Evolutionary conservation across 1,140 invertebrate species (phyloP).

Genomic region (Platorchestia sp.): DNA sequence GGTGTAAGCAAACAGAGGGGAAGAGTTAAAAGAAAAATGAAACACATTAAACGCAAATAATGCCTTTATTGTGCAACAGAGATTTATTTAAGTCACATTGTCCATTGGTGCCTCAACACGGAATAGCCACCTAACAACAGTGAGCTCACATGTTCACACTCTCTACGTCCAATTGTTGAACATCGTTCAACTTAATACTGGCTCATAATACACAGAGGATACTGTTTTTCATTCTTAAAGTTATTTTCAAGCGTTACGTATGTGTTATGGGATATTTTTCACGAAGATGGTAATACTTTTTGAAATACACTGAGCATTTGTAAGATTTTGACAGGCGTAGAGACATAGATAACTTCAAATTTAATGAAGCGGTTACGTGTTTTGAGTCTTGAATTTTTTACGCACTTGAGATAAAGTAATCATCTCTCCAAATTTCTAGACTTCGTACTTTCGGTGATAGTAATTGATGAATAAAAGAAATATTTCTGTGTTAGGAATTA

Average conservation of each 20-base stretch:
- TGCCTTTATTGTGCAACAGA: constrained; percentile 31
- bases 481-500: no score
- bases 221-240: neutral
- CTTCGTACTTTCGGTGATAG: no score
- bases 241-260: neutral
- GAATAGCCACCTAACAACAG: neutral
- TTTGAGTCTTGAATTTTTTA: no score
- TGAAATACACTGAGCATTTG: no score
- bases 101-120: neutral
- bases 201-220: neutral
- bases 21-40: neutral
- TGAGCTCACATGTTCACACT: neutral
- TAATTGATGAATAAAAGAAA: no score
- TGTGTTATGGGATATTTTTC: no score
- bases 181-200: neutral
- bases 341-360: no score
- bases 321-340: no score
- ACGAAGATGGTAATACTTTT: no score
- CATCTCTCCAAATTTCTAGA: no score
- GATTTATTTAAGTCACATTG: neutral
- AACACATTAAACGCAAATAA: constrained; percentile 33
- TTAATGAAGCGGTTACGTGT: no score
- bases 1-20: neutral
- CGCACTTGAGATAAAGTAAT: no score
- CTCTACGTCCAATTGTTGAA: neutral